phyloP scores from a whole-genome alignment of 1,140 invertebrate species.

The Dolichoris vasculosae region DNA sequence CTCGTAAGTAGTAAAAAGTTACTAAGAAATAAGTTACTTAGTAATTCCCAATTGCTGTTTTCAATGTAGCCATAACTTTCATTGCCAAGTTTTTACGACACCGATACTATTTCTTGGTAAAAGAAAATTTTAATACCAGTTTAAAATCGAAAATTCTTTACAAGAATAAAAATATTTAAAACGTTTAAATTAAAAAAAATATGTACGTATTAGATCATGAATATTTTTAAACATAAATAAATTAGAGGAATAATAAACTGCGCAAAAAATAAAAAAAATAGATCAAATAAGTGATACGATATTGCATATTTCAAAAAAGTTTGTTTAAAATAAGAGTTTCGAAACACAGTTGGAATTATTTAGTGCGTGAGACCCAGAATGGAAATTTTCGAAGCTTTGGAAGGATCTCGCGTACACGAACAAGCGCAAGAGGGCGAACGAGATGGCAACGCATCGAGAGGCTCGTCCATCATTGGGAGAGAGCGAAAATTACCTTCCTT shows the following conservation, averaged over 20 bases:
- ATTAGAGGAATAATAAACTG: neutral
- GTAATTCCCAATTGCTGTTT: neutral
- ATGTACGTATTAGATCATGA: too few species aligned
- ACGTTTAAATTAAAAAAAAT: too few species aligned
- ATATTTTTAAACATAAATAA: neutral
- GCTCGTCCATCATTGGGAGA: constrained; percentile 62
- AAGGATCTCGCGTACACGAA: neutral
- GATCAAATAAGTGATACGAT: neutral
- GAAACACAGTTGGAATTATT: neutral
- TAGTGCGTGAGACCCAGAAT: neutral
- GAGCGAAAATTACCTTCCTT: constrained; percentile 70
- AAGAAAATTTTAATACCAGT: too few species aligned
- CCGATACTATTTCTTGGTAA: too few species aligned
- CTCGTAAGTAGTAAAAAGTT: neutral
- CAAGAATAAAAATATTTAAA: too few species aligned
- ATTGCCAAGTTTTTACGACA: too few species aligned
- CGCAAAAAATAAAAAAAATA: neutral
- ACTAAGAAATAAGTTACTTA: neutral
- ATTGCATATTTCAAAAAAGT: neutral
- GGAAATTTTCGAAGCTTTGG: constrained; percentile 20
- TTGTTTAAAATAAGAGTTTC: neutral
- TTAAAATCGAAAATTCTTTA: too few species aligned
- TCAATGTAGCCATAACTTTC: neutral
- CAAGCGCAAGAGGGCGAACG: neutral
- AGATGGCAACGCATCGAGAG: constrained; percentile 52